Conservation (phyloP, 2,888 invertebrate species). For the Camptogramma bilineatum region DNA sequence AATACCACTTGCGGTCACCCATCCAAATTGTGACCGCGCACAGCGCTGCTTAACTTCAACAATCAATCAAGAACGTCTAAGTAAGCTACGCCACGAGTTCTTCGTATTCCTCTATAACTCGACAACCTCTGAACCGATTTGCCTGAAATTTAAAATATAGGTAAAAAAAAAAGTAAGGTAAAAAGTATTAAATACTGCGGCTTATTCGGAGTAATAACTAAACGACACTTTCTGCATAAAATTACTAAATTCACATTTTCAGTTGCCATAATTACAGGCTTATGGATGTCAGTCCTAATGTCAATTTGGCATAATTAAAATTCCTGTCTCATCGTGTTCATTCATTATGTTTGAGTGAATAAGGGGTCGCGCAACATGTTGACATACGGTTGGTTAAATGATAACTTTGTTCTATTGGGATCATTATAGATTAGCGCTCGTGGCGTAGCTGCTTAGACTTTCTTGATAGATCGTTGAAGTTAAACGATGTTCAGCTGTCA, state of each 20-base stretch:
- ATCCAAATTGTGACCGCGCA: too few species aligned
- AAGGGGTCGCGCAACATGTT: slow-evolving; percentile 1
- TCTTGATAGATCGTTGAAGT: too few species aligned
- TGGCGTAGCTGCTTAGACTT: too few species aligned
- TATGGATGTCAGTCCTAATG: slow-evolving; percentile 37
- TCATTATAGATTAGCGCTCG: neutral
- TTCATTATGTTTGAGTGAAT: slow-evolving; percentile 65
- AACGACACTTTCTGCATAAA: slow-evolving; percentile 1
- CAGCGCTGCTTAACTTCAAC: too few species aligned
- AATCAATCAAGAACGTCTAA: too few species aligned
- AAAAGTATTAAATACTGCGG: neutral
- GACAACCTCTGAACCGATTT: too few species aligned
- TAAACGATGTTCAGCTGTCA: too few species aligned
- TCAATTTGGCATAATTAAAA: slow-evolving; percentile 70
- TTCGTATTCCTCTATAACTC: too few species aligned
- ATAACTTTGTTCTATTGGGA: neutral
- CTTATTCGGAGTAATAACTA: neutral
- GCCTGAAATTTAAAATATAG: too few species aligned
- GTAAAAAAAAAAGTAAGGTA: neutral
- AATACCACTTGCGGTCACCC: too few species aligned
- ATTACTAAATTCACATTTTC: slow-evolving; percentile 21
- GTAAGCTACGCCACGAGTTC: too few species aligned
- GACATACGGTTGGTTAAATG: neutral
- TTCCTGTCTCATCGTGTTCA: slow-evolving; percentile 60
- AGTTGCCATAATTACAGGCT: slow-evolving; percentile 27